Evolutionary conservation across 2,888 invertebrate species (phyloP), one percentile per base, ranked within the genome.

Genomic region (Plemyria rubiginata): DNA sequence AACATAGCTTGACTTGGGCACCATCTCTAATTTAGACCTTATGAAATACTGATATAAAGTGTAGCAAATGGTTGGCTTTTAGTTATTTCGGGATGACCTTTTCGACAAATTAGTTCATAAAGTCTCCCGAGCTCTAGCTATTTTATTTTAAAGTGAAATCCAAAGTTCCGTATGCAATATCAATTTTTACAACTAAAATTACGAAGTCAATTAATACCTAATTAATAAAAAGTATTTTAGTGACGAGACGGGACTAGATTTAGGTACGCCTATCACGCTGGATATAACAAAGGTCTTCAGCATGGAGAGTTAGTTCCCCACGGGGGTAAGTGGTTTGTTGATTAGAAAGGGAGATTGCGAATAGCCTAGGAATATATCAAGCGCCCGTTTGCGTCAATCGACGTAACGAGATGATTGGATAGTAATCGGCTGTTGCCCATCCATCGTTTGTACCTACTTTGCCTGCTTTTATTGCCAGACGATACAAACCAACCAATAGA

Each of bases 341-440:
- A 57, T 50, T 57, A 56, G 45, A 49, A 40, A 40, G 22, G 49
- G 54, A 54, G 54, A 55, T 51, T 61, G 46, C 55, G 32, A 56
- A 46, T 54, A 40, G 46, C 56, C 55, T 60, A 46, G 45, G 49
- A 45, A 57, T 64, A 62, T 54, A 41, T 50, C 60, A 43, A 49
- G 40, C 53, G 56, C 52, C 36, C 22, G 53, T 58, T 54, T 62
- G 54, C 64, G 60, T 60, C 64, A 65, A 40, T 40, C 60, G 50
- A 36, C 48, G 49, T 60, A 65, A 60, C 60, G 40, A 54, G 54
- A 52, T 60, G 56, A 65, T 60, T 65, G 56, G 53, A 54, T 65
- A 60, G 38, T 45, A 50, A 50, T 12, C 51, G 22, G 41, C 28
- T 52, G 48, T 41, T 55, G 57, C 53, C 45, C 52, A 52, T 52